Evolutionary conservation across 2,797 vertebrate species (phyloP), one percentile per base, ranked within the genome.

Genomic region (Pampus argenteus): DNA sequence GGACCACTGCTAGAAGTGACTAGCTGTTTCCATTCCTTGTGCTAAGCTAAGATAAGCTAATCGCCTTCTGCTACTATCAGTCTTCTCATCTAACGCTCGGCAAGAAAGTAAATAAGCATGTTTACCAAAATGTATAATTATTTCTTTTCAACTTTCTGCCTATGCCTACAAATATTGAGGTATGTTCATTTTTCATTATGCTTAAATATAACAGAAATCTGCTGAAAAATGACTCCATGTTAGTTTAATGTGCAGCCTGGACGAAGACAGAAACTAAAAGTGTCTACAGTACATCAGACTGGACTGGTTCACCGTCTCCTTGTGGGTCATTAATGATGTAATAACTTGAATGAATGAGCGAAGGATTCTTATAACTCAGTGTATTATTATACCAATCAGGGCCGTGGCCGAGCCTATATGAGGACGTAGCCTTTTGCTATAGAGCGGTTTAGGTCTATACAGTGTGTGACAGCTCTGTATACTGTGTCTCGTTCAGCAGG

Each of bases 391-490:
- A 15, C 45, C 72, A 38, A 49, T 57, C 50, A 14, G 1, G 61
- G 40, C 23, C 18, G 23, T 69, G 77, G 65, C 83, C 72, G 64
- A 60, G 66, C 29, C 26, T 77, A 55, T 73, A 66, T 79, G 15
- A 6, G 44, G 48, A 49, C 62, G 18, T 23, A 44, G 31, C 7
- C 61, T 67, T 85, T 75, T 85, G 62, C 84, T 67, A 45, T 28
- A 64, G 51, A 28, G 64, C 57, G 7, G 15, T 63, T 63, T 40
- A 49, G 67, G 78, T 82, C 70, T 71, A 73, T 72, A 68, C 70
- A 80, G 18, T 42, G 20, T 71, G 65, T 74, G 86, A 84, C 90
- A 81, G 79, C 55, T 76, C 76, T 66, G 77, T 77, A 80, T 61
- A 82, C 75, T n/a, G 50, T 11, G 55, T 62, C 64, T 26, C 20